A percentile compares a stretch with the other conserved stretches of the same genome.
Evolutionary conservation across 2,888 invertebrate species (phyloP).

Genomic region (Operophtera brumata): DNA sequence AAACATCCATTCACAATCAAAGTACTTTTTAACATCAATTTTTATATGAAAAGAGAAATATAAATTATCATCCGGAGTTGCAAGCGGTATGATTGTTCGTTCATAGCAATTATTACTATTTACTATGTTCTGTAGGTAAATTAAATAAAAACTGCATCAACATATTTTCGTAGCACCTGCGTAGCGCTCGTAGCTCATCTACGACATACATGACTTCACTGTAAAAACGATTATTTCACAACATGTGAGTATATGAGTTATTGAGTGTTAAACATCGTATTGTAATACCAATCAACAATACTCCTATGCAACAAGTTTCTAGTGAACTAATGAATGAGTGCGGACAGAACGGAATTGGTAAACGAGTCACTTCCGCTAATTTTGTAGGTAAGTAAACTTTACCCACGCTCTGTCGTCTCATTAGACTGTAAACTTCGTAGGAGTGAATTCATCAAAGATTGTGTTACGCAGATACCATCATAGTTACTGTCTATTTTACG

Average conservation of each 20-base stretch:
- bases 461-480: too few species aligned
- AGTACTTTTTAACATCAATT: too few species aligned
- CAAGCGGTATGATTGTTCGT: too few species aligned
- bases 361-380: slow-evolving; percentile 62
- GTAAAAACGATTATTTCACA: neutral
- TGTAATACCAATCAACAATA: neutral
- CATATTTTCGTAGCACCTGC: slow-evolving; percentile 10
- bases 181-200: slow-evolving; percentile 23
- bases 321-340: slow-evolving; percentile 27
- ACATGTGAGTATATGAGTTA: neutral
- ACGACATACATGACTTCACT: slow-evolving; percentile 4
- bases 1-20: neutral
- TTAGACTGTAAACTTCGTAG: neutral
- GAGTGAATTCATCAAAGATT: too few species aligned
- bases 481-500: too few species aligned
- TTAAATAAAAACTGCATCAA: neutral
- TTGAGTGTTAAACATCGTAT: neutral
- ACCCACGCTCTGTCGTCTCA: slow-evolving; percentile 21
- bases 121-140: neutral
- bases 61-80: too few species aligned
- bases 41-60: too few species aligned
- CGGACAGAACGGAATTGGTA: slow-evolving; percentile 50
- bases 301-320: slow-evolving; percentile 3
- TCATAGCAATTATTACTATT: too few species aligned
- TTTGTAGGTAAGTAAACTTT: slow-evolving; percentile 34